Base-by-base conservation (phyloP, 2,797 vertebrate genomes). In the Furcifer pardalis region DNA sequence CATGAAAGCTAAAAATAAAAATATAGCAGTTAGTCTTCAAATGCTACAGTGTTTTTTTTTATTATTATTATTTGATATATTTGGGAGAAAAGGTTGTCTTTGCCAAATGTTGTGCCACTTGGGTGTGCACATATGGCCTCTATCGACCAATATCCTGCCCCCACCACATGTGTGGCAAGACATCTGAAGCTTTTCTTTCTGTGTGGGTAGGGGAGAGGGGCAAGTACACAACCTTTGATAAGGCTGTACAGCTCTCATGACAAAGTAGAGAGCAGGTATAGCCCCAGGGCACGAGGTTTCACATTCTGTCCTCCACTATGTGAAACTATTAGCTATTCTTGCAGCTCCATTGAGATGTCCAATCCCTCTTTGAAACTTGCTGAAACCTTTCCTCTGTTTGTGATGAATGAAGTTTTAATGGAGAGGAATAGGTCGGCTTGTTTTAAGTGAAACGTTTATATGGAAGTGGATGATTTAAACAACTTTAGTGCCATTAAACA, bases 401-500 rank as follows among this genome's bases (percentile, higher is more conserved):
- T 95, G 92, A 94, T 81, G 90, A 89, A 95, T 93, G 91, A 87
- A 88, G 82, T 93, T 92, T 89, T 87, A 86, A 87, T 89, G 93
- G 88, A 91, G 92, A 83, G 72, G 87, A 91, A 84, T 62, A 59
- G 77, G 84, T 90, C 74, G 35, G 84, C 89, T 77, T 44, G 60
- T 91, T 92, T 87, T 75, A 89, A 93, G 93, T 84, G 93, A 93
- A 89, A 89, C 77, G 77, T 93, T 94, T 90, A 94, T 89, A 92
- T 89, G 77, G 91, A 90, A 88, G 86, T 91, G 69, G 79, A 79
- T 92, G 94, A 93, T 93, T 95, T 94, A 94, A 94, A 93, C 92
- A 94, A 92, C 40, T 84, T 88, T 65, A 81, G 89, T 81, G 79
- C 87, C 91, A 87, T 91, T 91, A 88, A 91, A 84, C 84, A 85